Evolutionary conservation across 2,113 vertebrate species (phyloP), one percentile per base, ranked within the genome.

Genomic region (Tiliqua scincoides): DNA sequence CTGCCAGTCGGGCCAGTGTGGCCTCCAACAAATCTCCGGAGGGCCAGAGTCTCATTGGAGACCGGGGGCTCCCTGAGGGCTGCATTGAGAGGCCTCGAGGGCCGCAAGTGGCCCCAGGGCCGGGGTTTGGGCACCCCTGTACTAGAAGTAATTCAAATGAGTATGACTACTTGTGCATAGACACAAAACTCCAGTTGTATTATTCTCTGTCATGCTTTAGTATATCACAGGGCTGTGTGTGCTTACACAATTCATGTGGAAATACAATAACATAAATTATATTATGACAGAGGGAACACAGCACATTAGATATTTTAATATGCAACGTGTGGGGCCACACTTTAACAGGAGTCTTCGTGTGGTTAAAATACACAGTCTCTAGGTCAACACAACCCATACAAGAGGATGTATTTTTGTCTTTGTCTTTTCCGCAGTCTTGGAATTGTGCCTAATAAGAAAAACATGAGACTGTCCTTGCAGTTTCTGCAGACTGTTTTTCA

Each of bases 401-500:
- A 37, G 75, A 30, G 0, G 83, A 82, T 63, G 68, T 1, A 72
- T 73, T 1, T 37, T 85, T 86, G 21, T 20, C 15, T 35, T 52
- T 52, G 84, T 68, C 75, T 86, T 70, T 83, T 82, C 75, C 20
- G 68, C 79, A 83, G 79, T 52, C 61, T 82, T 85, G 75, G 11
- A 52, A 89, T 83, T 1, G 74, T 0, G 10, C 6, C 62, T 79
- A 77, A 72, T 67, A 85, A 54, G 25, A 81, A 85, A 88, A 20
- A 82, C 52, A 15, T 21, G 2, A 10, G 0, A 0, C 82, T 68
- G 40, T 32, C 43, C 84, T 72, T 82, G 86, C 4, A 88, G 30
- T 63, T 92, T 54, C 30, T 77, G 80, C 40, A 86, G 70, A 59
- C 75, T 76, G 78, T 78, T 89, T 89, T 90, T 67, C 17, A 86